Evolutionary conservation across 2,888 invertebrate genomes (phyloP).

Genomic region (Drosophila anomalata): DNA sequence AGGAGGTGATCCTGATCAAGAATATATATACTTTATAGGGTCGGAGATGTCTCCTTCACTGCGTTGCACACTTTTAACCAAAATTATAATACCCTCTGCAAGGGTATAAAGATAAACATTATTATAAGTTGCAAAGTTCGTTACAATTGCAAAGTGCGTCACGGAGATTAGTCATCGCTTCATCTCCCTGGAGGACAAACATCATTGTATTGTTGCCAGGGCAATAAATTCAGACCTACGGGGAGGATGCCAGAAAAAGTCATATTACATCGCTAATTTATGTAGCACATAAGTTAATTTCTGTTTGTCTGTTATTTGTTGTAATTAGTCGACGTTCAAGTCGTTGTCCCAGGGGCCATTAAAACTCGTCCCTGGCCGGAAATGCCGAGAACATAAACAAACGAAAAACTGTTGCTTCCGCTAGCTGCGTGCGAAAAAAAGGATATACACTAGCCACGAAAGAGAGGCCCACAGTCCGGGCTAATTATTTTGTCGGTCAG

Average conservation of each 20-base stretch:
- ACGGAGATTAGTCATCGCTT: conserved; percentile 33
- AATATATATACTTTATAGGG: too few species aligned
- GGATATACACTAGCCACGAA: conserved; percentile 1
- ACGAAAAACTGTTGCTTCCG: conserved; percentile 79
- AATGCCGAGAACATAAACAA: conserved; percentile 56
- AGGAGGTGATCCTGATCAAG: too few species aligned
- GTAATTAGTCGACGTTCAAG: conserved; percentile 74
- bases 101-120: too few species aligned
- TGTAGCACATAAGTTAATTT: conserved; percentile 77
- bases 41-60: too few species aligned
- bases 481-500: conserved; percentile 79
- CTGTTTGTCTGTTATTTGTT: conserved; percentile 70
- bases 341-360: conserved; percentile 69
- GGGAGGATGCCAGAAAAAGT: conserved; percentile 49
- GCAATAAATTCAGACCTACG: conserved; percentile 31
- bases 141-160: conserved; percentile 17
- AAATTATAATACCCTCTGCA: too few species aligned
- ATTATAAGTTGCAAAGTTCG: not conserved
- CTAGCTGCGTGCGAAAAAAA: conserved; percentile 30
- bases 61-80: too few species aligned
- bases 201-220: conserved; percentile 30
- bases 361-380: conserved; percentile 55
- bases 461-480: conserved; percentile 36
- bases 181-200: conserved; percentile 23
- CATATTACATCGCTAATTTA: conserved; percentile 68